Conservation (phyloP, 2,888 invertebrate genomes). For the Pachliopta kotzebuea region DNA sequence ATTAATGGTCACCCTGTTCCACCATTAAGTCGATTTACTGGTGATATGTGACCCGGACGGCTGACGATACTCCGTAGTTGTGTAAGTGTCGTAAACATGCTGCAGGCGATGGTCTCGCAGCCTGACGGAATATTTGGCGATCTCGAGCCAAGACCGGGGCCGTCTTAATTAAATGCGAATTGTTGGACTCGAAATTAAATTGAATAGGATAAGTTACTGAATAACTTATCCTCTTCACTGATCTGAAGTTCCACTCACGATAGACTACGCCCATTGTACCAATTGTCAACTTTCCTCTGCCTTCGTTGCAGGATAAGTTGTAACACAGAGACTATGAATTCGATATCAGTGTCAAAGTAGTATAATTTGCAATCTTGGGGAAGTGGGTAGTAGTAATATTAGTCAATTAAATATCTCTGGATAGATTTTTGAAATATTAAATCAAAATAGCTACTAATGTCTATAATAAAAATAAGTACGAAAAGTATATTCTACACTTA, state of each 20-base stretch:
- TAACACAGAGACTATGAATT: too few relatives aligned
- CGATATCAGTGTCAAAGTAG: too few relatives aligned
- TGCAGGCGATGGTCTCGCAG: slow-evolving; percentile 16
- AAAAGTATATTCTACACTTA: too few relatives aligned
- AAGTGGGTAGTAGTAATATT: too few relatives aligned
- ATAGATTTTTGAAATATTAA: too few relatives aligned
- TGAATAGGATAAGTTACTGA: slow-evolving; percentile 23
- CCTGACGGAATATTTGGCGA: slow-evolving; percentile 30
- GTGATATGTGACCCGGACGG: slow-evolving; percentile 50
- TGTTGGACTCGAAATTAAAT: slow-evolving; percentile 28
- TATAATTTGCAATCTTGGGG: too few relatives aligned
- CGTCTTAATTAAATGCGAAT: slow-evolving; percentile 28
- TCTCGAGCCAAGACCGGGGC: slow-evolving; percentile 13
- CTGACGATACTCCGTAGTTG: slow-evolving; percentile 40
- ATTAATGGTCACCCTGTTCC: slow-evolving; percentile 37
- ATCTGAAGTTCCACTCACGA: slow-evolving; percentile 18
- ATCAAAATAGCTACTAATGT: too few relatives aligned
- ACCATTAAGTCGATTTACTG: slow-evolving; percentile 52
- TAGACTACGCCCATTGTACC: not conserved
- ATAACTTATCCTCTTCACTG: slow-evolving; percentile 2
- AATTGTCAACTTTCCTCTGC: too few relatives aligned
- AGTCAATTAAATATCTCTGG: too few relatives aligned
- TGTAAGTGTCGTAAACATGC: slow-evolving; percentile 34
- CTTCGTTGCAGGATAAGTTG: too few relatives aligned
- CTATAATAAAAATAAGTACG: too few relatives aligned